Conservation (phyloP, 2,113 vertebrate genomes). For the Scartelaos histophorus region DNA sequence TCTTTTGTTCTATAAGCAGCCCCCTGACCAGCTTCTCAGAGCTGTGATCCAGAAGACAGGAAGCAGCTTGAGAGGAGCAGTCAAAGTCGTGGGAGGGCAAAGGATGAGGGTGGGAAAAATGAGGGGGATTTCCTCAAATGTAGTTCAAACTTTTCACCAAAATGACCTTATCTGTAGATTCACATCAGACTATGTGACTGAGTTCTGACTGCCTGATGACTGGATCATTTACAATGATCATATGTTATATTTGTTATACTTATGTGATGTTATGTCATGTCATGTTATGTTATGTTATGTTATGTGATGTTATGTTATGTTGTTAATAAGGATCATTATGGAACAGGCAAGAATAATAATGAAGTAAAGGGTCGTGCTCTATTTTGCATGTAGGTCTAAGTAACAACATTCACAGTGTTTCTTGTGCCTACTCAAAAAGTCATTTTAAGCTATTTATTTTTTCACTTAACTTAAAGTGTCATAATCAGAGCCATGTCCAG, state of each 20-base stretch:
- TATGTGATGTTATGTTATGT: not conserved
- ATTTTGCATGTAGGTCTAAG: too few species aligned
- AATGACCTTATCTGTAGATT: constrained; percentile 24
- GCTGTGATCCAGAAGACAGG: constrained; percentile 77
- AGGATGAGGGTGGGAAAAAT: constrained; percentile 59
- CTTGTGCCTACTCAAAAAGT: too few species aligned
- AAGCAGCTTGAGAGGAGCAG: constrained; percentile 80
- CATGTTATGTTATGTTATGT: not conserved
- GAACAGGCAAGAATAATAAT: not conserved
- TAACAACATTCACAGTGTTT: too few species aligned
- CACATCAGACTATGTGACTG: constrained; percentile 15
- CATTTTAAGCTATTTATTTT: too few species aligned
- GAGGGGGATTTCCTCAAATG: constrained; percentile 74
- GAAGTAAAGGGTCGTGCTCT: too few species aligned
- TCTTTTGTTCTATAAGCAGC: constrained; percentile 44
- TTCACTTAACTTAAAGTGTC: not conserved
- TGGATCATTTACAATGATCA: not conserved
- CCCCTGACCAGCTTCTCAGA: constrained; percentile 63
- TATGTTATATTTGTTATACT: too few species aligned
- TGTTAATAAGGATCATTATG: not conserved
- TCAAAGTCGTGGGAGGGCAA: constrained; percentile 74
- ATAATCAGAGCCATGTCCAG: not conserved
- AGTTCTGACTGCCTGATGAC: not conserved
- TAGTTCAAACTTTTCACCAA: constrained; percentile 50
- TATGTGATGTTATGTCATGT: too few species aligned